A percentile compares a stretch with the other conserved stretches of the same genome.
Evolutionary conservation across 2,888 invertebrate species (phyloP).

Genomic region (Lathronympha strigana): DNA sequence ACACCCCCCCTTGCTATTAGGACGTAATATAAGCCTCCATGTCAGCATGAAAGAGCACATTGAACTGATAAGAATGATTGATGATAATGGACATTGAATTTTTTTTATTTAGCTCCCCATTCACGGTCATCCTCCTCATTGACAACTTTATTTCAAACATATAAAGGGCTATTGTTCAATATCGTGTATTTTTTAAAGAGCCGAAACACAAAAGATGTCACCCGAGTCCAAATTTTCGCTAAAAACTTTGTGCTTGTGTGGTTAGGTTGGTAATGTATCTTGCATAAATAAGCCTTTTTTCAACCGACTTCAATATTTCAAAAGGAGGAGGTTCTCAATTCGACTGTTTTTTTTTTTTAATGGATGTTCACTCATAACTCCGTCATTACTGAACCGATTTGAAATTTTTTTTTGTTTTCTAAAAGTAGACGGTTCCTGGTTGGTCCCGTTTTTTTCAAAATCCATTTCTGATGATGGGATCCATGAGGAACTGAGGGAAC

Average conservation of each 20-base stretch:
- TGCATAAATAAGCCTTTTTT: not conserved
- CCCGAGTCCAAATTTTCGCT: not conserved
- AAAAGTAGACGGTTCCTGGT: too few relatives aligned
- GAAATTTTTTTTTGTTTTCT: too few relatives aligned
- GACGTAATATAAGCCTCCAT: conserved; percentile 23
- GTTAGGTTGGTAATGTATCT: not conserved
- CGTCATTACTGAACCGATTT: too few relatives aligned
- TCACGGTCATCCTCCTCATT: conserved; percentile 8
- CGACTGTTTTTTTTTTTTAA: too few relatives aligned
- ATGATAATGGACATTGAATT: conserved; percentile 28
- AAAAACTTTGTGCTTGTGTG: not conserved
- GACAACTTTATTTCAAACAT: conserved; percentile 27
- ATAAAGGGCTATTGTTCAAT: conserved; percentile 12
- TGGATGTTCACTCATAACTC: too few relatives aligned
- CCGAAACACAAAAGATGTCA: not conserved
- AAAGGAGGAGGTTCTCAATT: too few relatives aligned
- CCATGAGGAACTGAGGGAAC: too few relatives aligned
- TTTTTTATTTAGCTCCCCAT: conserved; percentile 24
- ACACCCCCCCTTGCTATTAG: not conserved
- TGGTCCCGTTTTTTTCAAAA: too few relatives aligned
- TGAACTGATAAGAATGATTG: conserved; percentile 37
- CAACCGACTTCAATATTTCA: too few relatives aligned
- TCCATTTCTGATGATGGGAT: too few relatives aligned
- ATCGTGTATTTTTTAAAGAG: not conserved
- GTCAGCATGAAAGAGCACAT: conserved; percentile 33